Evolutionary conservation across 2,113 vertebrate species (phyloP).

Genomic region (Setophaga coronata): DNA sequence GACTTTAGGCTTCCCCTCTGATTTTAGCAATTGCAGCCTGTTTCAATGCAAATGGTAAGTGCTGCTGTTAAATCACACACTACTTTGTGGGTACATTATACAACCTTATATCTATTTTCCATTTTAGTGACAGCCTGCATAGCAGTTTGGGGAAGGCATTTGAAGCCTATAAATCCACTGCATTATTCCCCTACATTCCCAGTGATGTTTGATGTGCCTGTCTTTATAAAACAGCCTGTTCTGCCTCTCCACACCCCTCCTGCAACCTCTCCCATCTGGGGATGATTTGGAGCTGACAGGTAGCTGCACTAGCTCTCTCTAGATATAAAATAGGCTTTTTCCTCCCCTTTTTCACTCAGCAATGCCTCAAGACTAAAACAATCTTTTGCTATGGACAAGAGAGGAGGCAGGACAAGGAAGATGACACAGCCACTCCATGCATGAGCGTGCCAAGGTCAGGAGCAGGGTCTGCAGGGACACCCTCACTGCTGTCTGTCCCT

Average conservation of each 20-base stretch:
- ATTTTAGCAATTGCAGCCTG: background rate
- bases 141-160: background rate
- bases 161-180: background rate
- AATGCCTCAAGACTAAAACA: background rate
- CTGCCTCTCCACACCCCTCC: background rate
- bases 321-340: background rate
- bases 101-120: background rate
- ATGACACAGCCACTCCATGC: background rate
- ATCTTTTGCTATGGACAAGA: background rate
- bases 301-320: background rate
- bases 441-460: background rate
- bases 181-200: background rate
- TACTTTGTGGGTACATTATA: background rate
- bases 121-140: conserved; percentile 3
- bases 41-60: conserved; percentile 16
- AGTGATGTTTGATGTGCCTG: background rate
- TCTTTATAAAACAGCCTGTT: background rate
- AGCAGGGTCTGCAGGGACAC: background rate
- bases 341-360: background rate
- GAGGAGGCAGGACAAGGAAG: background rate
- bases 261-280: background rate
- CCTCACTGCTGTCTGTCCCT: background rate
- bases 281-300: background rate
- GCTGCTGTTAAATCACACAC: conserved; percentile 3
- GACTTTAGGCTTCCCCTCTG: background rate